Percentiles rank a stretch among this genome's conserved stretches.
phyloP scores from a whole-genome alignment of 2,113 vertebrate genomes.

The Ophiodon elongatus region DNA sequence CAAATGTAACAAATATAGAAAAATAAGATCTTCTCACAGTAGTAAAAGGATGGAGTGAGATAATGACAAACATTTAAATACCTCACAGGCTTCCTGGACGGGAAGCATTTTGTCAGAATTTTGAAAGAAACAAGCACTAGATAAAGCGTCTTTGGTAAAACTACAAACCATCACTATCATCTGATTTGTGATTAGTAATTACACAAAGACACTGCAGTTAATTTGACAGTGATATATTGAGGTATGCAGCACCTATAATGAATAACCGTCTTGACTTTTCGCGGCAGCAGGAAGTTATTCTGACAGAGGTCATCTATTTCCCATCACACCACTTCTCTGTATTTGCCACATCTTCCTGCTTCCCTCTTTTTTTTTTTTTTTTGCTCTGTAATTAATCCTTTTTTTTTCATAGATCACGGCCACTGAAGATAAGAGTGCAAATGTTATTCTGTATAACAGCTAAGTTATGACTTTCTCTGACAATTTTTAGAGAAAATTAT shows the following conservation, averaged over 20 bases:
- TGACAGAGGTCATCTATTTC: slow-evolving; percentile 32
- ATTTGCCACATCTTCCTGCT: slow-evolving; percentile 25
- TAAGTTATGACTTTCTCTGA: slow-evolving; percentile 69
- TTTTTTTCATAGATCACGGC: slow-evolving; percentile 55
- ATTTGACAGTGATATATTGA: slow-evolving; percentile 29
- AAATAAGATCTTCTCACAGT: no score
- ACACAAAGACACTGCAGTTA: not conserved
- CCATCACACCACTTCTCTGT: not conserved
- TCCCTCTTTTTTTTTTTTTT: slow-evolving; percentile 18
- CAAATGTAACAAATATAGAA: no score
- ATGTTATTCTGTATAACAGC: slow-evolving; percentile 68
- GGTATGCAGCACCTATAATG: slow-evolving; percentile 20
- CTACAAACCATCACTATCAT: not conserved
- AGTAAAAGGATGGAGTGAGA: no score
- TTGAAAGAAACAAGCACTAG: not conserved
- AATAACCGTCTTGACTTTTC: not conserved
- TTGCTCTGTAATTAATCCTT: slow-evolving; percentile 46
- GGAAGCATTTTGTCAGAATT: not conserved
- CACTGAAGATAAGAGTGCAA: slow-evolving; percentile 65
- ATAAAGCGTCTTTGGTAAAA: not conserved
- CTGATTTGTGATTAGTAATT: slow-evolving; percentile 1
- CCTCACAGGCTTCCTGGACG: no score
- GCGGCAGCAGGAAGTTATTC: slow-evolving; percentile 33
- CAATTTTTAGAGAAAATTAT: slow-evolving; percentile 66
- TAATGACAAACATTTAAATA: no score